Conservation (phyloP, 2,113 vertebrate species). For the Aramus guarauna region DNA sequence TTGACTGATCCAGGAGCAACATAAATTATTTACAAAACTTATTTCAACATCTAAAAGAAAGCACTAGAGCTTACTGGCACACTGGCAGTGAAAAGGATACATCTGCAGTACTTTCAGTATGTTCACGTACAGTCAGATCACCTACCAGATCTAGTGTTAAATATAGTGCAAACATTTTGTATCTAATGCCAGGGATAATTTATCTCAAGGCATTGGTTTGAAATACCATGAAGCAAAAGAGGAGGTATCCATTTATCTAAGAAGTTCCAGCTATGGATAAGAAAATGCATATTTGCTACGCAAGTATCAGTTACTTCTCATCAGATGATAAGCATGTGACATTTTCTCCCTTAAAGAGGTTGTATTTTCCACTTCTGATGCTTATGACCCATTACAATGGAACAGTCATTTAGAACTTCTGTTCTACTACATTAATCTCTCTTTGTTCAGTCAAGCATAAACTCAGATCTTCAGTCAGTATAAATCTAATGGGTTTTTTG, state of each 20-base stretch:
- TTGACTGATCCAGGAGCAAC: neutral
- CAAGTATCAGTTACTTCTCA: neutral
- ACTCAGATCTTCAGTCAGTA: neutral
- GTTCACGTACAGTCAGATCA: neutral
- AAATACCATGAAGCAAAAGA: neutral
- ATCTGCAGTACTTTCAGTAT: neutral
- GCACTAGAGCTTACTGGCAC: neutral
- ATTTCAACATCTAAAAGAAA: neutral
- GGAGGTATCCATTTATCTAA: neutral
- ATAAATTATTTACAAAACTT: neutral
- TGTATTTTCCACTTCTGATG: neutral
- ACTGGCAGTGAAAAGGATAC: neutral
- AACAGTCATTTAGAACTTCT: neutral
- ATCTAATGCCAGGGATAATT: neutral
- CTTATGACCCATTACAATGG: neutral
- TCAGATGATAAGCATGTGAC: slow-evolving; percentile 19
- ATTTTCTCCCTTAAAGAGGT: neutral
- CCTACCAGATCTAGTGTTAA: neutral
- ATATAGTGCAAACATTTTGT: neutral
- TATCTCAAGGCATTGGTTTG: neutral
- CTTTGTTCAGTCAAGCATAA: neutral
- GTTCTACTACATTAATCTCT: neutral
- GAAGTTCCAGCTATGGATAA: neutral
- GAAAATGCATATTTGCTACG: neutral
- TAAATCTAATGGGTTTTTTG: neutral